Conservation (phyloP, 2,888 invertebrate species). For the Monoplex corrugatus region DNA sequence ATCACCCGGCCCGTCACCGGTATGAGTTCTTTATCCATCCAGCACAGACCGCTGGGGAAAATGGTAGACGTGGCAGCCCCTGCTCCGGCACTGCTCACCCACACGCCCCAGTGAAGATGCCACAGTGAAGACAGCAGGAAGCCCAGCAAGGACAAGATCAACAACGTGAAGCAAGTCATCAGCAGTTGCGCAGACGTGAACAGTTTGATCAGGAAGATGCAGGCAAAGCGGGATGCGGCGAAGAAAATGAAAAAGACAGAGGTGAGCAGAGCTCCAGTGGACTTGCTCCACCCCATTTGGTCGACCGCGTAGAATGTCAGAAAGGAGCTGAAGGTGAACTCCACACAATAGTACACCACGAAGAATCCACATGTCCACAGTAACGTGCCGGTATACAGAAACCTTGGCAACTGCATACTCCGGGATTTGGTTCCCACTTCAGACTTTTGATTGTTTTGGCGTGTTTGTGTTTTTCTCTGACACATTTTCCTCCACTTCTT, state of each 20-base stretch:
- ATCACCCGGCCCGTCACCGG: conserved; percentile 80
- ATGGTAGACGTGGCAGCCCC: conserved; percentile 81
- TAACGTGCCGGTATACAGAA: conserved; percentile 67
- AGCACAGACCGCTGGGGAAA: conserved; percentile 82
- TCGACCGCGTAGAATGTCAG: conserved; percentile 77
- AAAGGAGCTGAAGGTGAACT: conserved; percentile 79
- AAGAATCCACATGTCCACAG: conserved; percentile 76
- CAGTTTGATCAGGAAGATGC: conserved; percentile 78
- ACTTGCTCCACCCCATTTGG: conserved; percentile 72
- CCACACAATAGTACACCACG: conserved; percentile 79
- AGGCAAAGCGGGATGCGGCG: conserved; percentile 78
- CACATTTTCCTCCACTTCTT: not conserved
- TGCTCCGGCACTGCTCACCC: conserved; percentile 77
- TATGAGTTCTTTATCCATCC: conserved; percentile 80
- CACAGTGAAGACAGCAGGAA: conserved; percentile 56
- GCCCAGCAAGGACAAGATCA: conserved; percentile 60
- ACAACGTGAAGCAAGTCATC: conserved; percentile 67
- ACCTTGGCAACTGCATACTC: conserved; percentile 68
- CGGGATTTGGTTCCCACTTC: conserved; percentile 63
- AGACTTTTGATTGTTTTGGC: conserved; percentile 29
- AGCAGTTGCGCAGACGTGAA: conserved; percentile 78
- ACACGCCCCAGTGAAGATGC: conserved; percentile 61
- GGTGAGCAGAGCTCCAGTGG: conserved; percentile 74
- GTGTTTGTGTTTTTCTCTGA: conserved; percentile 30
- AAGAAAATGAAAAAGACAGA: conserved; percentile 81